Evolutionary conservation across 2,888 invertebrate species (phyloP).

Genomic region (Acleris sparsana): DNA sequence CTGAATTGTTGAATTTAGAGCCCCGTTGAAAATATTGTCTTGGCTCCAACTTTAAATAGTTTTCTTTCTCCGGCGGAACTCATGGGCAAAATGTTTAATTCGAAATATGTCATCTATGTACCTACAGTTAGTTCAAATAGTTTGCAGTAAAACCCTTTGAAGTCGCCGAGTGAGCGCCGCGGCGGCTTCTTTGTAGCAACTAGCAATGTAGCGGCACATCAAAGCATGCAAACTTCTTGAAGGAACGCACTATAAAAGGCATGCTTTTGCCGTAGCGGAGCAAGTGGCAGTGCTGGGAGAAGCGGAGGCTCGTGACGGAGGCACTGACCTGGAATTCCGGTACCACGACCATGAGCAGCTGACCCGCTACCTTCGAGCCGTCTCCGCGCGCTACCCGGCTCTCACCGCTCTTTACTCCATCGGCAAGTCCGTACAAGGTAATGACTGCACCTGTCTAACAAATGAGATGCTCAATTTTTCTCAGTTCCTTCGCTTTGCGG

Average conservation of each 20-base stretch:
- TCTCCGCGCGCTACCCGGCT: conserved; percentile 91
- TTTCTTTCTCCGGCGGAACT: no score
- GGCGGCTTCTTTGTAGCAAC: no score
- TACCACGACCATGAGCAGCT: conserved; percentile 95
- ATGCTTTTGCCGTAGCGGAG: conserved; percentile 43
- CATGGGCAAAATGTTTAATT: no score
- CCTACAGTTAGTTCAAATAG: no score
- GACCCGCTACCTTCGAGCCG: conserved; percentile 91
- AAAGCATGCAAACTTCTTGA: no score
- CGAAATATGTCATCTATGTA: neutral
- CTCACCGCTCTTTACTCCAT: conserved; percentile 96
- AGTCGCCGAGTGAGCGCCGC: no score
- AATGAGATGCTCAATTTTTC: conserved; percentile 21
- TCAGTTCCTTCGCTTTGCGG: conserved; percentile 2
- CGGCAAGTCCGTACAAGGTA: conserved; percentile 96
- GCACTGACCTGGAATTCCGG: conserved; percentile 86
- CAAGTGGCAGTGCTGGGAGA: conserved; percentile 64
- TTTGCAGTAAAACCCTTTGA: no score
- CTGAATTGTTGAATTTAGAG: no score
- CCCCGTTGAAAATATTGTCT: no score
- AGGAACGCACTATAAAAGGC: neutral
- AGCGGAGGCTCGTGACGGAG: conserved; percentile 63
- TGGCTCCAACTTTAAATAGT: no score
- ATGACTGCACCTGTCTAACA: conserved; percentile 23
- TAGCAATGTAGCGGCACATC: no score